phyloP scores from a whole-genome alignment of 30 jellyfish, hydroid and myxozoan species.

The Pelagia noctiluca region DNA sequence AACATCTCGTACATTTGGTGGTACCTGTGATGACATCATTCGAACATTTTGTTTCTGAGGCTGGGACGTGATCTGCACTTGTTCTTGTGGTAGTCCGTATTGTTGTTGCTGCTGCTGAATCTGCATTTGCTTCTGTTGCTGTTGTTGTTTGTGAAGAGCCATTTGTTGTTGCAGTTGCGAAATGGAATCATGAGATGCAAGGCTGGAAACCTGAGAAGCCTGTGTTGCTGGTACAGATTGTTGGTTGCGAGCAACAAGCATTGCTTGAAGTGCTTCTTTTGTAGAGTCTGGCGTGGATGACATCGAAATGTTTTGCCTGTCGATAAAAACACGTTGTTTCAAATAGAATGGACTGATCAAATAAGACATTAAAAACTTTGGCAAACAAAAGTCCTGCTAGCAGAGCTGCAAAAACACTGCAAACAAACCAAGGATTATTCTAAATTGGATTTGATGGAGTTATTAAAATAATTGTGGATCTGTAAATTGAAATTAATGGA shows the following conservation, averaged over 20 bases:
- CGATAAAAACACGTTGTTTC: too few species aligned
- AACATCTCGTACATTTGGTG: slow-evolving; percentile 38
- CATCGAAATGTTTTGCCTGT: slow-evolving; percentile 40
- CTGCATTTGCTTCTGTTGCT: slow-evolving; percentile 74
- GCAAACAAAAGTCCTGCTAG: too few species aligned
- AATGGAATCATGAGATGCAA: slow-evolving; percentile 28
- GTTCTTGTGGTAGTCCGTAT: slow-evolving; percentile 57
- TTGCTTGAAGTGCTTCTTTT: slow-evolving; percentile 75
- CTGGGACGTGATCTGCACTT: slow-evolving; percentile 68
- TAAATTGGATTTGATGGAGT: too few species aligned
- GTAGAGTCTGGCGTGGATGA: slow-evolving; percentile 60
- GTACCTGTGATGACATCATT: slow-evolving; percentile 70
- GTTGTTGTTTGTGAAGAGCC: slow-evolving; percentile 57
- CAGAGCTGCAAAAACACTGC: too few species aligned
- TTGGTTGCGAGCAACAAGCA: slow-evolving; percentile 67
- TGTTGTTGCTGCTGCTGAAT: slow-evolving; percentile 71
- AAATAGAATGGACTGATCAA: too few species aligned
- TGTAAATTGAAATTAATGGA: too few species aligned
- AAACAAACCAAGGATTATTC: too few species aligned
- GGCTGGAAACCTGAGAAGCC: slow-evolving; percentile 34
- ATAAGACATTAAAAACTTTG: too few species aligned
- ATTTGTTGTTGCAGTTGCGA: slow-evolving; percentile 65
- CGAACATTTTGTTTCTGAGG: slow-evolving; percentile 52
- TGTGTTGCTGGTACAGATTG: slow-evolving; percentile 49
- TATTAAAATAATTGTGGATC: too few species aligned